Evolutionary conservation across 2,888 invertebrate genomes (phyloP).

Genomic region (Hyposoter dolosus): DNA sequence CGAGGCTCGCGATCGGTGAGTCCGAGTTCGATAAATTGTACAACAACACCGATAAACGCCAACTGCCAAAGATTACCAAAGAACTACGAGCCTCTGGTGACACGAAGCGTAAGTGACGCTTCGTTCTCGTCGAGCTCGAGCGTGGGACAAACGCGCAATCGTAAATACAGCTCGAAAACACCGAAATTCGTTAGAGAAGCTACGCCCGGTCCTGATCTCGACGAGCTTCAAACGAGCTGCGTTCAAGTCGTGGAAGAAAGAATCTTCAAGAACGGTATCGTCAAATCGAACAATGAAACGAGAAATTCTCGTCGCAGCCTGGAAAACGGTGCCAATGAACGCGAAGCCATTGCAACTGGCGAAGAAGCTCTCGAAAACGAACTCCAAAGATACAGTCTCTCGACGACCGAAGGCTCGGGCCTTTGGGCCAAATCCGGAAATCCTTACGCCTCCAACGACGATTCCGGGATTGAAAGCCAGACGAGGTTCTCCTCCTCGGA

Average conservation of each 20-base stretch:
- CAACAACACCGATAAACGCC: slow-evolving; percentile 70
- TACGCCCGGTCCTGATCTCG: slow-evolving; percentile 79
- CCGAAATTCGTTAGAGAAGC: slow-evolving; percentile 79
- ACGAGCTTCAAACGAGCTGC: slow-evolving; percentile 53
- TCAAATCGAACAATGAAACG: slow-evolving; percentile 3
- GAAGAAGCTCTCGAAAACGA: slow-evolving; percentile 67
- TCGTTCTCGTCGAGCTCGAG: slow-evolving; percentile 35
- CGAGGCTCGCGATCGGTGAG: slow-evolving; percentile 67
- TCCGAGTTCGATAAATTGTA: slow-evolving; percentile 70
- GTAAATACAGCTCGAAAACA: slow-evolving; percentile 77
- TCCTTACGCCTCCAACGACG: slow-evolving; percentile 76
- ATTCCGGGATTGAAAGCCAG: slow-evolving; percentile 81
- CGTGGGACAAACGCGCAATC: slow-evolving; percentile 57
- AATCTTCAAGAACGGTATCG: slow-evolving; percentile 9
- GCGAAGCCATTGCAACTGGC: slow-evolving; percentile 63
- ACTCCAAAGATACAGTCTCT: slow-evolving; percentile 50
- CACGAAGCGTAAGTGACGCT: slow-evolving; percentile 17
- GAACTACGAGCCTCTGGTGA: slow-evolving; percentile 73
- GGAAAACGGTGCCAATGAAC: slow-evolving; percentile 36
- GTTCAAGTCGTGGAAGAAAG: slow-evolving; percentile 22
- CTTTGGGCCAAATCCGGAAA: slow-evolving; percentile 8
- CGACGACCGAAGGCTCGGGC: slow-evolving; percentile 41
- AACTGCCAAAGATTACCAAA: slow-evolving; percentile 75
- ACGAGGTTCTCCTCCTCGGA: slow-evolving; percentile 69
- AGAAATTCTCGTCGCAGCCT: slow-evolving; percentile 29